Evolutionary conservation across 2,888 invertebrate genomes (phyloP).

Genomic region (Mythimna pallens): DNA sequence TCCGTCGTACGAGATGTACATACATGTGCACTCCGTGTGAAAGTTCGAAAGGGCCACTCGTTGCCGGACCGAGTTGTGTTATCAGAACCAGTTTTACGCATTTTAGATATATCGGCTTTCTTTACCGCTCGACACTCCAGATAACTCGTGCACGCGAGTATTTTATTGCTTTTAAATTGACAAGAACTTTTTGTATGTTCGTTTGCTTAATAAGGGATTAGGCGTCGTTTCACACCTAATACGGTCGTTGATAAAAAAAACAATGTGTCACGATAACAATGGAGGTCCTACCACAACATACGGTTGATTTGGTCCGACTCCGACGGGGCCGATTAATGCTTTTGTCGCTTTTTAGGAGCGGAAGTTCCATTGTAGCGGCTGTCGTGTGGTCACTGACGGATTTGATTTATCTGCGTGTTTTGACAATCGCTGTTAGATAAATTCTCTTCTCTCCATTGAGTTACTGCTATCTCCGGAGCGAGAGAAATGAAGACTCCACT

Average conservation of each 20-base stretch:
- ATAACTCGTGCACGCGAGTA: constrained; percentile 71
- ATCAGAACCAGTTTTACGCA: constrained; percentile 84
- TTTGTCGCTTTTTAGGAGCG: constrained; percentile 78
- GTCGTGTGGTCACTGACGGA: constrained; percentile 80
- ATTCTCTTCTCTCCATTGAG: constrained; percentile 69
- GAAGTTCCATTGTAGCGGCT: constrained; percentile 80
- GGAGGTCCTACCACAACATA: constrained; percentile 75
- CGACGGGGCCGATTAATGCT: constrained; percentile 72
- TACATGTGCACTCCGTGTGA: constrained; percentile 85
- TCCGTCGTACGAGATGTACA: constrained; percentile 82
- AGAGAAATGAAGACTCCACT: constrained; percentile 59
- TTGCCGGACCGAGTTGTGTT: constrained; percentile 73
- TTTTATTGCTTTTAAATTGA: constrained; percentile 81
- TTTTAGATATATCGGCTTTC: constrained; percentile 84
- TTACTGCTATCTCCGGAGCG: constrained; percentile 70
- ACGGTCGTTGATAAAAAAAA: constrained; percentile 67
- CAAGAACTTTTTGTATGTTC: constrained; percentile 71
- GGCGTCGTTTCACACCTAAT: constrained; percentile 79
- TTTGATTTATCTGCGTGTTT: constrained; percentile 83
- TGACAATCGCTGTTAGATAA: constrained; percentile 81
- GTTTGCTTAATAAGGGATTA: constrained; percentile 72
- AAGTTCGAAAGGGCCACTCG: constrained; percentile 84
- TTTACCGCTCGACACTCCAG: constrained; percentile 76
- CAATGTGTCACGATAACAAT: constrained; percentile 67
- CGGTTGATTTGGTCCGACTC: constrained; percentile 67